A percentile compares a stretch with the other conserved stretches of the same genome.
These are phyloP conservation scores for Neuroscelio doddi DNA, from an alignment of 2,888 invertebrate species.

Conservation along the genomic window DNA sequence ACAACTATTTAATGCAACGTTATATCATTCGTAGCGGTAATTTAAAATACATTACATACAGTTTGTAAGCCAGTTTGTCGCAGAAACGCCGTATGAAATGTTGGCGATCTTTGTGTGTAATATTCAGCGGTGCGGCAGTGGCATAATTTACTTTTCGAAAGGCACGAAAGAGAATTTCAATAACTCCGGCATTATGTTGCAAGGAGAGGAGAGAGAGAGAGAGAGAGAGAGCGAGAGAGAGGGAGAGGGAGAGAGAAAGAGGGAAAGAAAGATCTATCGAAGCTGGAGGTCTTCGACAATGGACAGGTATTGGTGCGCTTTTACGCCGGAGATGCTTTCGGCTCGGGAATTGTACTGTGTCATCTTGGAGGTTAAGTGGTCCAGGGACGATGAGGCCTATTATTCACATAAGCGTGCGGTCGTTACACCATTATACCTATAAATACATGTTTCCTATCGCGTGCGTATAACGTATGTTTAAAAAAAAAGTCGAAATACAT, in stretches of 20 bases:
- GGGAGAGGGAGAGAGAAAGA: constrained; percentile 37
- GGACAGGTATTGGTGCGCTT: constrained; percentile 18
- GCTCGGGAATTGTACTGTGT: constrained; percentile 40
- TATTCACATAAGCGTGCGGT: constrained; percentile 19
- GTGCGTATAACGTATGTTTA: too few species aligned
- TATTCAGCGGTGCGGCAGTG: constrained; percentile 19
- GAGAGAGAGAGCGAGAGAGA: too few species aligned
- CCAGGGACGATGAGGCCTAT: constrained; percentile 35
- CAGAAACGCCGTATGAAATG: constrained; percentile 28
- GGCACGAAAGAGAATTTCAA: constrained; percentile 58
- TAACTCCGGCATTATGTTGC: constrained; percentile 59
- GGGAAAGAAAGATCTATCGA: constrained; percentile 25
- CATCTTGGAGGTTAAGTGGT: constrained; percentile 62
- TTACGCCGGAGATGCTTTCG: constrained; percentile 20
- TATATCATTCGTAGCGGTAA: neutral
- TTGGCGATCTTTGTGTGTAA: constrained; percentile 19
- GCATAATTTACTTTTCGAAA: constrained; percentile 44
- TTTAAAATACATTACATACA: constrained; percentile 8
- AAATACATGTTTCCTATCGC: too few species aligned
- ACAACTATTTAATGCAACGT: too few species aligned
- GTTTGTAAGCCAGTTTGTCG: neutral
- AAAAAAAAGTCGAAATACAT: too few species aligned
- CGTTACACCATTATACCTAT: neutral
- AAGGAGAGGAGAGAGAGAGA: too few species aligned
- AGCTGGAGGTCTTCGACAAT: constrained; percentile 51